Percentiles rank a stretch among this genome's conserved stretches.
phyloP scores from a whole-genome alignment of 2,113 vertebrate genomes.

The Barbus barbus region DNA sequence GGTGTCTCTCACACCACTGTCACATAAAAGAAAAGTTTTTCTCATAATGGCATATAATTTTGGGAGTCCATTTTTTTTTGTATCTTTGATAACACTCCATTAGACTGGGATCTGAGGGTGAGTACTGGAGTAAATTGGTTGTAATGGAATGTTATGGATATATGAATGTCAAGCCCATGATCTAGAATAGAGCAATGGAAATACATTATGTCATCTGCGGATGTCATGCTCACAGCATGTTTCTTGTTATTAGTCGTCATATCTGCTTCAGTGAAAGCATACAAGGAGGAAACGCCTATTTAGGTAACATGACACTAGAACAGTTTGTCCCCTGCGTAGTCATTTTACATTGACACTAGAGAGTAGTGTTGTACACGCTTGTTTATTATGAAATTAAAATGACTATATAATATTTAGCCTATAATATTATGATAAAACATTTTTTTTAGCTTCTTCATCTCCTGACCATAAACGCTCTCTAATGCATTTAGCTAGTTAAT shows the following conservation, averaged over 20 bases:
- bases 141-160: neutral
- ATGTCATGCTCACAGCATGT: neutral
- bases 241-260: neutral
- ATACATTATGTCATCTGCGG: neutral
- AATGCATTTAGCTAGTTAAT: neutral
- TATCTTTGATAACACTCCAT: neutral
- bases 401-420: neutral
- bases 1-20: neutral
- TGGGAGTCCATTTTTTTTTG: neutral
- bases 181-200: neutral
- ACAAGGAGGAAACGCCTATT: neutral
- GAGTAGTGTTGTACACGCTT: neutral
- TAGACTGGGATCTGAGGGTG: neutral
- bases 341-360: slow-evolving; percentile 3
- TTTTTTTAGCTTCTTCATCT: no score
- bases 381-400: neutral
- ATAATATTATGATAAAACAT: neutral
- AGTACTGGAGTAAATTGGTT: neutral
- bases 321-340: neutral
- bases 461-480: neutral
- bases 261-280: neutral
- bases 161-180: neutral
- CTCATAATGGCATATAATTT: neutral
- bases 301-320: neutral
- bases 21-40: neutral